These are phyloP conservation scores for Solenodon paradoxus DNA, from an alignment of 2,113 vertebrate species.

Conservation along the genomic window DNA sequence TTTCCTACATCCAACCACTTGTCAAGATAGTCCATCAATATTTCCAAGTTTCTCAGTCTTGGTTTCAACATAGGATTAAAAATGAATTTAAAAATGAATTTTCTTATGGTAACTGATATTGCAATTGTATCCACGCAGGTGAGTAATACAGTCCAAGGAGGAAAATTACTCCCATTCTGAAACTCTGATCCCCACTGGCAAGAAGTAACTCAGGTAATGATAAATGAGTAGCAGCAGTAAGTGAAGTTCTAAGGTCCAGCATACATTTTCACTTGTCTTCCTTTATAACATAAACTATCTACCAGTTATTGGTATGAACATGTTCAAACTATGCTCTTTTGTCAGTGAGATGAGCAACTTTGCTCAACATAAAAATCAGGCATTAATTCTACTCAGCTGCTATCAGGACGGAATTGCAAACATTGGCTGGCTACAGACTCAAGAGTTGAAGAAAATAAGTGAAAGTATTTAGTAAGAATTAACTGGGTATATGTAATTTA, in stretches of 20 bases:
- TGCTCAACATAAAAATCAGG: not conserved
- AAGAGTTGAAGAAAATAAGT: not conserved
- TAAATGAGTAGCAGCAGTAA: too few species aligned
- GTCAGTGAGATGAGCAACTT: not conserved
- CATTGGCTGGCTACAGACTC: not conserved
- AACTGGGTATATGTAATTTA: too few species aligned
- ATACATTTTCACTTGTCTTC: not conserved
- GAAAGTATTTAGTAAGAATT: too few species aligned
- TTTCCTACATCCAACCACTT: too few species aligned
- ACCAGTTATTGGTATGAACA: not conserved
- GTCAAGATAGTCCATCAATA: too few species aligned
- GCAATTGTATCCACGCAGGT: too few species aligned
- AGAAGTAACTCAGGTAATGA: not conserved
- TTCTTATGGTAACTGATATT: too few species aligned
- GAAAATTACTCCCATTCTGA: not conserved
- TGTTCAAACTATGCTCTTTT: not conserved
- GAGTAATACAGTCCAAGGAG: too few species aligned
- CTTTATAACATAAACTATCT: not conserved
- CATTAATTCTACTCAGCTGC: not conserved
- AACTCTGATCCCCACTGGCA: not conserved
- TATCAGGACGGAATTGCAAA: not conserved
- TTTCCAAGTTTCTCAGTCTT: too few species aligned
- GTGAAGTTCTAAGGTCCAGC: not conserved
- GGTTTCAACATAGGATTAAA: too few species aligned
- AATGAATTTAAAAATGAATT: too few species aligned